Conservation (phyloP, 2,113 vertebrate species). For the Clarias gariepinus region DNA sequence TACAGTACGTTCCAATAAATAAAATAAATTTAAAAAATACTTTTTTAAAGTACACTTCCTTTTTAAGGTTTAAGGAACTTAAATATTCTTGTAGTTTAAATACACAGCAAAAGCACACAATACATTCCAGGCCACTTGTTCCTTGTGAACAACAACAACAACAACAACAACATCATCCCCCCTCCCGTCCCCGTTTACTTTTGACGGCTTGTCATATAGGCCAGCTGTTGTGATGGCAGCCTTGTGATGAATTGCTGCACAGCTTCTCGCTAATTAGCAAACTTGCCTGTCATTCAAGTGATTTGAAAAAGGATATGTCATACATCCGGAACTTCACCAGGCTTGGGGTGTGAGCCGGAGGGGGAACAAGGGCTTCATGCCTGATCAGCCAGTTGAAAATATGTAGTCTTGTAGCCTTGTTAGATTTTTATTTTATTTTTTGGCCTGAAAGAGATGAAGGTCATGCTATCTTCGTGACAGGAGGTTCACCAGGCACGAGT, state of each 20-base stretch:
- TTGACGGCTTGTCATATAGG: constrained; percentile 42
- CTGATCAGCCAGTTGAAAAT: neutral
- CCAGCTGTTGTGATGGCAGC: constrained; percentile 51
- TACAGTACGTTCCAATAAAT: neutral
- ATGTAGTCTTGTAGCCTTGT: neutral
- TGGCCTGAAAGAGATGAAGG: constrained; percentile 22
- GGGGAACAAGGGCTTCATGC: neutral
- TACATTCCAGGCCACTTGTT: neutral
- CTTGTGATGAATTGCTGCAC: constrained; percentile 46
- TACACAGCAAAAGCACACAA: neutral
- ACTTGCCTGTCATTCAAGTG: constrained; percentile 49
- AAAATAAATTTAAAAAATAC: too few relatives aligned
- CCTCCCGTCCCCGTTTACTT: neutral
- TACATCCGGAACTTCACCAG: neutral
- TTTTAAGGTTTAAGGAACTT: neutral
- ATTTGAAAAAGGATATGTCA: constrained; percentile 47
- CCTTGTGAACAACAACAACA: neutral
- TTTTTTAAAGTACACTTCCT: neutral
- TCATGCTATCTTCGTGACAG: neutral
- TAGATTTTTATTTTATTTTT: neutral
- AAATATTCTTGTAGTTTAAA: neutral
- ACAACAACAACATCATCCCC: neutral
- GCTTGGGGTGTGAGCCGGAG: neutral
- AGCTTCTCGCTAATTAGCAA: constrained; percentile 49
- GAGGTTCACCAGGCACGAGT: neutral